Evolutionary conservation across 2,113 vertebrate genomes (phyloP).

Genomic region (Zingel zingel): DNA sequence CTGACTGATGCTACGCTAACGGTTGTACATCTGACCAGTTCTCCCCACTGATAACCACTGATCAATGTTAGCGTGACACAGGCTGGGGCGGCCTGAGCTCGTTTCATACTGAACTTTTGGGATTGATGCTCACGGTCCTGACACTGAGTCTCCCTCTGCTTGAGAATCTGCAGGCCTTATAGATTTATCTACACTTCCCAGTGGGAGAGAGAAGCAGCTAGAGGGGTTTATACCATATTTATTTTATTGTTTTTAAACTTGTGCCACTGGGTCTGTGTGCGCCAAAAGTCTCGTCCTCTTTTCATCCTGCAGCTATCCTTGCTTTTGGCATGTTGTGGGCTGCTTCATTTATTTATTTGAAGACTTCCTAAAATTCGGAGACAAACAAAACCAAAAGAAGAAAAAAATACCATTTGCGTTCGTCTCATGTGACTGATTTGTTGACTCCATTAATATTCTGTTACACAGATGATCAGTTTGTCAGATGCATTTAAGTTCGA

Average conservation of each 20-base stretch:
- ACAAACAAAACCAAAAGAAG: background rate
- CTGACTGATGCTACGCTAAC: conserved; percentile 12
- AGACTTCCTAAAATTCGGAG: background rate
- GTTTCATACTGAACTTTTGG: background rate
- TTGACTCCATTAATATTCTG: background rate
- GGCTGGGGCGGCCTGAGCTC: background rate
- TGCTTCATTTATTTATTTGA: background rate
- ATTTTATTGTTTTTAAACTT: conserved; percentile 15
- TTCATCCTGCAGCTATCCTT: background rate
- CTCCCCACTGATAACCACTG: background rate
- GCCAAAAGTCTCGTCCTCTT: background rate
- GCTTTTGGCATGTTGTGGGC: background rate
- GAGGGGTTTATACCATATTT: background rate
- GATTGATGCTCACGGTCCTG: conserved; percentile 1
- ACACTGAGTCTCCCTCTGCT: background rate
- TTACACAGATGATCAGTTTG: background rate
- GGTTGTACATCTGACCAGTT: background rate
- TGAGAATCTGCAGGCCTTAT: conserved; percentile 21
- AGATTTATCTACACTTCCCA: conserved; percentile 23
- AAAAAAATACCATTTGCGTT: too few species aligned
- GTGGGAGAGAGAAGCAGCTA: background rate
- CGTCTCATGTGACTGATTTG: background rate
- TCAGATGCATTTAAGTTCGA: too few species aligned
- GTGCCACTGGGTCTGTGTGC: background rate
- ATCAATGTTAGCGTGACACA: background rate